These are phyloP conservation scores for Mya arenaria DNA, from an alignment of 1,140 invertebrate genomes.

Conservation along the genomic window DNA sequence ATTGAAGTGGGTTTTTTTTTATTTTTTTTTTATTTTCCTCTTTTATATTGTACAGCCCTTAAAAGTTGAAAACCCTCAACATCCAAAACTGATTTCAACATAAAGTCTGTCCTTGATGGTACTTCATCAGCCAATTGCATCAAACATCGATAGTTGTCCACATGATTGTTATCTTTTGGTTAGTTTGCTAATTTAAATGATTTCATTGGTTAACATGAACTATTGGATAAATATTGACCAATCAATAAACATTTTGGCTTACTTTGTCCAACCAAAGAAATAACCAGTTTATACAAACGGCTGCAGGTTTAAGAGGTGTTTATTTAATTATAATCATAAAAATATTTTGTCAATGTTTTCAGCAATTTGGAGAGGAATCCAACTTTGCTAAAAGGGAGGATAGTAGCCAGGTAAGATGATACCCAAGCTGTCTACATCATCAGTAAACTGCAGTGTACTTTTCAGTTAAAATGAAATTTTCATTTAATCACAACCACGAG, in stretches of 20 bases:
- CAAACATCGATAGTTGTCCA: no score
- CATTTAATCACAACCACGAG: not conserved
- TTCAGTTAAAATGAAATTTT: no score
- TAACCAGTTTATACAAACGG: not conserved
- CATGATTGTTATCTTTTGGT: not conserved
- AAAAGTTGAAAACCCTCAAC: not conserved
- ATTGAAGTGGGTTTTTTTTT: not conserved
- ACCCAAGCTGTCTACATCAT: not conserved
- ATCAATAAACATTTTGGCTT: not conserved
- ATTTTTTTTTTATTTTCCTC: no score
- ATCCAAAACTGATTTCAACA: not conserved
- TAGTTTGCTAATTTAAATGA: not conserved
- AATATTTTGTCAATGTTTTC: constrained; percentile 10
- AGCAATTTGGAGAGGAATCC: constrained; percentile 15
- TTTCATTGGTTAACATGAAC: not conserved
- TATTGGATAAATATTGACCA: not conserved
- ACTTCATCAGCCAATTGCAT: no score
- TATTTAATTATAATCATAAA: not conserved
- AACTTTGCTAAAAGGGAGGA: constrained; percentile 1
- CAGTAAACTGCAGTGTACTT: not conserved
- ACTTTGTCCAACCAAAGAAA: not conserved
- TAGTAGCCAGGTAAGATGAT: constrained; percentile 26
- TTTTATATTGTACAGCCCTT: not conserved
- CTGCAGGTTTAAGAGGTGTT: not conserved
- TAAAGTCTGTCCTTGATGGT: not conserved